A percentile compares a stretch with the other conserved stretches of the same genome.
phyloP scores from a whole-genome alignment of 2,113 vertebrate species.

The Clinocottus analis region DNA sequence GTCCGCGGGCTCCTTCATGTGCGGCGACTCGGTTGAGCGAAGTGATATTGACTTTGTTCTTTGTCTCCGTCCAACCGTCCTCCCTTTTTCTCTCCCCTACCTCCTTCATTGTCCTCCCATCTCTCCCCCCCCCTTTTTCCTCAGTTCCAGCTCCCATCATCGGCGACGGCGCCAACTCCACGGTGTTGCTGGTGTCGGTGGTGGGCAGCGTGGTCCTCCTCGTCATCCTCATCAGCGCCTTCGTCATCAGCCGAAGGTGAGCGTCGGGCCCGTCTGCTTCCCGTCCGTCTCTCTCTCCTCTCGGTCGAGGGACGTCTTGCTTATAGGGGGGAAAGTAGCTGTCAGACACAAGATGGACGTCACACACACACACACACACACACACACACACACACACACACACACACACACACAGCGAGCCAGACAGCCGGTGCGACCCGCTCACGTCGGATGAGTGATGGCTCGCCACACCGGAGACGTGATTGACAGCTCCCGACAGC shows the following conservation, averaged over 20 bases:
- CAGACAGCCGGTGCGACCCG: constrained; percentile 39
- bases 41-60: constrained; percentile 47
- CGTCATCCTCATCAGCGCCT: constrained; percentile 95
- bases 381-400: constrained; percentile 21
- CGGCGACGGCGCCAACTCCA: constrained; percentile 94
- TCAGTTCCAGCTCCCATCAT: constrained; percentile 95
- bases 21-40: background rate
- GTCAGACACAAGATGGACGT: constrained; percentile 53
- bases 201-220: constrained; percentile 94
- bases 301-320: constrained; percentile 64
- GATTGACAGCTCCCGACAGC: constrained; percentile 77
- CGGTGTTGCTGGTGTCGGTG: constrained; percentile 93
- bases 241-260: constrained; percentile 98
- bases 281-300: constrained; percentile 42
- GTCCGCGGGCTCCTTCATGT: constrained; percentile 31
- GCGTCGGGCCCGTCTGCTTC: constrained; percentile 54
- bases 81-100: background rate
- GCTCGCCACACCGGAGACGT: constrained; percentile 71
- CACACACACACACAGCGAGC: constrained; percentile 18
- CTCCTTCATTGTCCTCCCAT: background rate
- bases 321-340: constrained; percentile 53
- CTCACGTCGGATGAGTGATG: constrained; percentile 62
- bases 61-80: constrained; percentile 28
- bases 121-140: constrained; percentile 20
- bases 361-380: constrained; percentile 45